Evolutionary conservation across 2,797 vertebrate species (phyloP).

Genomic region (Uromys caudimaculatus): DNA sequence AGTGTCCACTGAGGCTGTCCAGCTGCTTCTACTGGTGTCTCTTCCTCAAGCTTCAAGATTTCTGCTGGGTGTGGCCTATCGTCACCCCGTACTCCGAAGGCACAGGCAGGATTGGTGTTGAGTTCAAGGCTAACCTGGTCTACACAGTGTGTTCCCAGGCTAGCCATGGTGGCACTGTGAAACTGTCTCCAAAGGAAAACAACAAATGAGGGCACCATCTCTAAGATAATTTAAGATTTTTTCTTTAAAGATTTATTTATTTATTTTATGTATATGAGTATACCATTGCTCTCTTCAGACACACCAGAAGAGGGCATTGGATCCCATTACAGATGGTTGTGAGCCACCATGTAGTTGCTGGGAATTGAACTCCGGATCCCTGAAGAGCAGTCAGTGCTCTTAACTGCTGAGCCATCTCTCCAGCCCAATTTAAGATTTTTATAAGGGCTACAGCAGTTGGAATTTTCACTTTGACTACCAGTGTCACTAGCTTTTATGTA

Average conservation of each 20-base stretch:
- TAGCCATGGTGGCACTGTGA: background rate
- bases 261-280: too few relatives aligned
- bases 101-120: background rate
- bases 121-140: background rate
- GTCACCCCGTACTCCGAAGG: background rate
- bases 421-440: background rate
- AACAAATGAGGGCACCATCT: background rate
- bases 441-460: background rate
- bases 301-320: too few relatives aligned
- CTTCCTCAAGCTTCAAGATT: background rate
- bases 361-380: too few relatives aligned
- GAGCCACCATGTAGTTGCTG: too few relatives aligned
- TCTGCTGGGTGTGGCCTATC: background rate
- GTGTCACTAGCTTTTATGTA: background rate
- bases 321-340: too few relatives aligned
- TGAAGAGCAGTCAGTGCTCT: too few relatives aligned
- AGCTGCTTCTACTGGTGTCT: background rate
- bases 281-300: too few relatives aligned
- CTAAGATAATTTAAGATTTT: background rate
- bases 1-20: background rate
- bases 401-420: too few relatives aligned
- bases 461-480: background rate
- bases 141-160: background rate
- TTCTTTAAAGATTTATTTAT: too few relatives aligned
- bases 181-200: background rate